Evolutionary conservation across 2,113 vertebrate species (phyloP).

Genomic region (Chloroceryle aenea): DNA sequence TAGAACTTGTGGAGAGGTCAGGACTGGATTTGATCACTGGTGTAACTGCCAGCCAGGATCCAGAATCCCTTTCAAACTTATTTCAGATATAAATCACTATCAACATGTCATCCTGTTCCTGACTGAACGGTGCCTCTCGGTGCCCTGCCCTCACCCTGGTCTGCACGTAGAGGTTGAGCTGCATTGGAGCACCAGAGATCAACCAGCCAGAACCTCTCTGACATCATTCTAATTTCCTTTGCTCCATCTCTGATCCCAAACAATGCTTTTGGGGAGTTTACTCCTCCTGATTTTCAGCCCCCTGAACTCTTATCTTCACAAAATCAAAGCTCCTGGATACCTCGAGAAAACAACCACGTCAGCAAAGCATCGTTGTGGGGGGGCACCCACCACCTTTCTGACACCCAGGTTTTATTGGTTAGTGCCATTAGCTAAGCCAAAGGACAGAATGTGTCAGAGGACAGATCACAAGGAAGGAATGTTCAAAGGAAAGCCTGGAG

Average conservation of each 20-base stretch:
- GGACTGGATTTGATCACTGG: not conserved
- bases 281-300: not conserved
- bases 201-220: not conserved
- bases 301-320: not conserved
- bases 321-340: not conserved
- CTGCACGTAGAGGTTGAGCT: fast-evolving
- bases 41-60: not conserved
- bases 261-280: not conserved
- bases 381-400: not conserved
- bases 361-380: not conserved
- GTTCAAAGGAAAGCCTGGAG: constrained; percentile 12
- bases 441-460: constrained; percentile 27
- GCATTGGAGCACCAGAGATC: not conserved
- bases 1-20: not conserved
- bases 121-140: fast-evolving
- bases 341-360: not conserved
- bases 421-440: constrained; percentile 35
- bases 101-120: not conserved
- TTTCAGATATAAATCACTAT: not conserved
- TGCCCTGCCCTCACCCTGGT: not conserved
- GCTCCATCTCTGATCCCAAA: not conserved
- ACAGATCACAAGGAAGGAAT: not conserved
- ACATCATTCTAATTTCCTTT: not conserved
- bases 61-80: not conserved
- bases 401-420: not conserved